Evolutionary conservation across 2,888 invertebrate genomes (phyloP).

Genomic region (Sipha maydis): DNA sequence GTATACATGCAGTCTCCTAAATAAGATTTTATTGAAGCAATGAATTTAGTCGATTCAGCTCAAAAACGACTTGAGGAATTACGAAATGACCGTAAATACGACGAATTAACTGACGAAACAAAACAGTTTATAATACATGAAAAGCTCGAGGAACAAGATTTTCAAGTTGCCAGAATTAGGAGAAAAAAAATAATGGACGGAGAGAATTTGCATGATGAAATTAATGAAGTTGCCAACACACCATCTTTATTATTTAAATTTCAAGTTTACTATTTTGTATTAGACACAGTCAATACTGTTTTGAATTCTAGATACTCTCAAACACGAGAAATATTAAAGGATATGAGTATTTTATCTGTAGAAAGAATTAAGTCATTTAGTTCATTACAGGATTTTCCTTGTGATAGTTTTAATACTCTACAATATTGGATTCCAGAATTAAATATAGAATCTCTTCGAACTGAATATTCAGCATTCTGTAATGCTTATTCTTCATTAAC

Average conservation of each 20-base stretch:
- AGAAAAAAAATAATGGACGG: slow-evolving; percentile 18
- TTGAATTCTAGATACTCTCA: slow-evolving; percentile 24
- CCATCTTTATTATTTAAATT: no score
- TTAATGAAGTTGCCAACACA: slow-evolving; percentile 10
- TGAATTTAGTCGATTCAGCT: slow-evolving; percentile 13
- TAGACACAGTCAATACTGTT: slow-evolving; percentile 7
- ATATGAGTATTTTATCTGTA: slow-evolving; percentile 8
- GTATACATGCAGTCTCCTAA: slow-evolving; percentile 28
- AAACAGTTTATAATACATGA: slow-evolving; percentile 9
- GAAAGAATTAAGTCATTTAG: slow-evolving; percentile 16
- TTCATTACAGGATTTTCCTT: slow-evolving; percentile 4
- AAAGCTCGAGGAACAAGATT: slow-evolving; percentile 3
- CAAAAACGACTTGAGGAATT: slow-evolving; percentile 22
- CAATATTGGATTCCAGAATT: neutral
- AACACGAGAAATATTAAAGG: slow-evolving; percentile 8
- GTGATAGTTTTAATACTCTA: slow-evolving; percentile 3
- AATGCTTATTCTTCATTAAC: slow-evolving; percentile 13
- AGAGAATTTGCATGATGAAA: slow-evolving; percentile 29
- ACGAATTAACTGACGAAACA: neutral
- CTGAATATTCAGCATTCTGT: slow-evolving; percentile 22
- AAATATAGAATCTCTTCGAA: slow-evolving; percentile 12
- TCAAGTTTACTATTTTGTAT: no score
- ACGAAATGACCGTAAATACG: neutral
- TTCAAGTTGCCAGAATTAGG: neutral
- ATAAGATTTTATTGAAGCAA: slow-evolving; percentile 10